Evolutionary conservation across 2,113 vertebrate genomes (phyloP).

Genomic region (Megaceryle torquata): DNA sequence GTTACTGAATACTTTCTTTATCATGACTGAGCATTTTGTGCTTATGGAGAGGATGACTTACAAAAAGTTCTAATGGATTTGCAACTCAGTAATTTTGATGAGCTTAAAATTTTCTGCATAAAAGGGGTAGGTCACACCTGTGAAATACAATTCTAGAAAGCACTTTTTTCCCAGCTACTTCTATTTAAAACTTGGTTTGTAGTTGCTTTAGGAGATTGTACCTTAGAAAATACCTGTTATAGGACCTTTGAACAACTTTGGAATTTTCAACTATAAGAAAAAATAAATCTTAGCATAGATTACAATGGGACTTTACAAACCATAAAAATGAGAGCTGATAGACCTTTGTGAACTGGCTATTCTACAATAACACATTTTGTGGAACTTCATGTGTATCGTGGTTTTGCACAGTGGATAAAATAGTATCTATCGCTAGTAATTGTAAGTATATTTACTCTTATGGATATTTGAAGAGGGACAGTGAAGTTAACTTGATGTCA

Average conservation of each 20-base stretch:
- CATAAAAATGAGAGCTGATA: background rate
- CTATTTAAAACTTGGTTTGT: background rate
- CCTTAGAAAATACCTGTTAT: background rate
- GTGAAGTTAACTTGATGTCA: background rate
- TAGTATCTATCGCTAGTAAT: background rate
- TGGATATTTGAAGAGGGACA: background rate
- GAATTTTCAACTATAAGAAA: background rate
- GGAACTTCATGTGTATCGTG: background rate
- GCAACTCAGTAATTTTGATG: background rate
- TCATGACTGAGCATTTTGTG: background rate
- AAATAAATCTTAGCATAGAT: background rate
- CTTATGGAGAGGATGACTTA: background rate
- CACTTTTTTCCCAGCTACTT: background rate
- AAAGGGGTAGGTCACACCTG: background rate
- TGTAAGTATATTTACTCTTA: background rate
- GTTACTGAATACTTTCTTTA: background rate
- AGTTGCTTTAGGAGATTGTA: background rate
- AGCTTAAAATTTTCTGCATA: background rate
- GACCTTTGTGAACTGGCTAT: background rate
- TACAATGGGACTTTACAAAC: background rate
- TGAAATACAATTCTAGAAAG: background rate
- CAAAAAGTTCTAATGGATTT: background rate
- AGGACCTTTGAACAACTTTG: background rate
- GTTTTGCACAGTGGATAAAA: background rate
- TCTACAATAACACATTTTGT: background rate